A percentile compares a stretch with the other conserved stretches of the same genome.
These are phyloP conservation scores for Limnodromus scolopaceus DNA, from an alignment of 2,797 vertebrate genomes.

Conservation along the genomic window DNA sequence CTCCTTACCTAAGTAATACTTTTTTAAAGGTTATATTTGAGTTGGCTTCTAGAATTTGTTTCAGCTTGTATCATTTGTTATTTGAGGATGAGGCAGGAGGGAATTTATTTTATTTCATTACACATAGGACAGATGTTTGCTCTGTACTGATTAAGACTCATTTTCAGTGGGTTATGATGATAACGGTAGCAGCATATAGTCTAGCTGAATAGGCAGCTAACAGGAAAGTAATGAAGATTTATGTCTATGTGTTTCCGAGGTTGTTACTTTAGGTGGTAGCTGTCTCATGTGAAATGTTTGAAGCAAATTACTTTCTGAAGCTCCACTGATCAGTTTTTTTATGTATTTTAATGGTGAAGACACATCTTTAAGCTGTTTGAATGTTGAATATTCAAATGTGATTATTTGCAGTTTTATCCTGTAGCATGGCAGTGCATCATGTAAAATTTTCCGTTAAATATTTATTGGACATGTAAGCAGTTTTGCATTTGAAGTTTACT, in stretches of 20 bases:
- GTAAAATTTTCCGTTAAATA: background rate
- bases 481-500: background rate
- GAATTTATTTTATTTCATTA: background rate
- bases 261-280: background rate
- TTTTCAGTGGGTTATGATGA: background rate
- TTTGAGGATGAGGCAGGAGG: background rate
- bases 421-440: background rate
- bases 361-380: background rate
- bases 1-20: background rate
- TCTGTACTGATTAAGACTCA: background rate
- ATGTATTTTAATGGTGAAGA: background rate
- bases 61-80: background rate
- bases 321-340: background rate
- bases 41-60: background rate
- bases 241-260: background rate
- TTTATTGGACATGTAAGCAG: background rate
- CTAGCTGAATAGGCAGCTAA: background rate
- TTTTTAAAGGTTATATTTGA: slow-evolving; percentile 20
- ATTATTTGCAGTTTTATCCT: background rate
- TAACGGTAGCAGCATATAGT: background rate
- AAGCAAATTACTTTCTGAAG: background rate
- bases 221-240: background rate
- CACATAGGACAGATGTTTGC: background rate
- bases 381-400: background rate
- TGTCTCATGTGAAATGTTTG: background rate